Conservation (phyloP, 2,797 vertebrate genomes). For the Threskiornis aethiopicus region DNA sequence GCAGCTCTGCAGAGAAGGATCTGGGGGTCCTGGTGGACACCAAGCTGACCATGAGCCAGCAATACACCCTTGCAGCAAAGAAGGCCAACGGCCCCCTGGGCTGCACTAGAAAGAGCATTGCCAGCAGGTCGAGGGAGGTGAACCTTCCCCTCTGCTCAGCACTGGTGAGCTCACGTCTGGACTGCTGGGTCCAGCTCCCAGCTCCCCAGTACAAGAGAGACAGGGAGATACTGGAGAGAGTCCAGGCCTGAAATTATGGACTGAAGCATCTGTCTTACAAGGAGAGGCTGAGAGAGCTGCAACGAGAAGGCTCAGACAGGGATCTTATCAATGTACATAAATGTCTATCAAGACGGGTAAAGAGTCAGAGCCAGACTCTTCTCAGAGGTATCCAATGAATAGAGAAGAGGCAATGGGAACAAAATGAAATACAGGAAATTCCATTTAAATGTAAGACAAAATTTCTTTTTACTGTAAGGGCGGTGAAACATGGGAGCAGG, state of each 20-base stretch:
- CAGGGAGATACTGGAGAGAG: background rate
- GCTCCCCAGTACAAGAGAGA: background rate
- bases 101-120: background rate
- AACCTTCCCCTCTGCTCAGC: background rate
- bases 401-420: background rate
- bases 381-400: background rate
- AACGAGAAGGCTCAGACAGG: background rate
- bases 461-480: background rate
- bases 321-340: background rate
- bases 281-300: background rate
- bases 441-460: background rate
- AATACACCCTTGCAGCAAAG: background rate
- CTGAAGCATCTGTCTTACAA: background rate
- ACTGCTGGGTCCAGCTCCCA: background rate
- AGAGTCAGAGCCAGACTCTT: background rate
- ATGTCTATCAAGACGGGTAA: background rate
- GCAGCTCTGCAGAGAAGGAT: background rate
- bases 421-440: background rate
- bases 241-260: background rate
- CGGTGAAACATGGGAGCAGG: background rate
- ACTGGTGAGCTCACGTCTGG: background rate
- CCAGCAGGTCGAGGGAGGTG: rapidly evolving
- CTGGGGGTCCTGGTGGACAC: background rate
- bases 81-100: too few species aligned
- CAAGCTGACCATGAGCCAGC: background rate